Evolutionary conservation across 2,888 invertebrate species (phyloP).

Genomic region (Pinctada fucata): DNA sequence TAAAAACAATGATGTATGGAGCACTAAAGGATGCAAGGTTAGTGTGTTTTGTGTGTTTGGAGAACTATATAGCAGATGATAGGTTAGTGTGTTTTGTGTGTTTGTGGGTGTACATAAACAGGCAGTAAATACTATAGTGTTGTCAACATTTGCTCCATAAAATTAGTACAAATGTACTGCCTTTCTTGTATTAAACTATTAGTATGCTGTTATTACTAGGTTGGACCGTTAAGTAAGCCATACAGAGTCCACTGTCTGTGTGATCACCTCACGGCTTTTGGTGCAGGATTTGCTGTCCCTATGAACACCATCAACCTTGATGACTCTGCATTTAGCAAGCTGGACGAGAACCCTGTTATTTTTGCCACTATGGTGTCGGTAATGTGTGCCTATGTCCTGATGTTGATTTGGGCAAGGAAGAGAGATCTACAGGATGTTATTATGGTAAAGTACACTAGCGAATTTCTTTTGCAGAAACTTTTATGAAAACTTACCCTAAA

Average conservation of each 20-base stretch:
- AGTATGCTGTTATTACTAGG: slow-evolving; percentile 30
- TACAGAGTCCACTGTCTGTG: slow-evolving; percentile 53
- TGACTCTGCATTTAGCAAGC: slow-evolving; percentile 62
- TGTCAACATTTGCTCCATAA: too few relatives aligned
- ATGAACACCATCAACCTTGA: slow-evolving; percentile 76
- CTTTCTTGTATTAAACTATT: too few relatives aligned
- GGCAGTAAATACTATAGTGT: slow-evolving; percentile 36
- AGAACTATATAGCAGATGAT: slow-evolving; percentile 4
- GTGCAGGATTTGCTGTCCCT: slow-evolving; percentile 68
- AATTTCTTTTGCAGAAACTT: too few relatives aligned
- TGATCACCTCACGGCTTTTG: slow-evolving; percentile 54
- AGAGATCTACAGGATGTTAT: slow-evolving; percentile 67
- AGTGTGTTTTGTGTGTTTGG: not conserved
- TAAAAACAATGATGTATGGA: slow-evolving; percentile 39
- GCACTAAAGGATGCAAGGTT: slow-evolving; percentile 45
- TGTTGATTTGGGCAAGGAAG: slow-evolving; percentile 70
- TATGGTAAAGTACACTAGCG: slow-evolving; percentile 47
- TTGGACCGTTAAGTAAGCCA: slow-evolving; percentile 52
- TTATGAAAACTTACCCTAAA: not conserved
- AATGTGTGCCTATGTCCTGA: slow-evolving; percentile 62
- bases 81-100: too few relatives aligned
- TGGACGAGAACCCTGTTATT: slow-evolving; percentile 74
- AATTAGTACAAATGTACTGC: too few relatives aligned
- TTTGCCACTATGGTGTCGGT: slow-evolving; percentile 72
- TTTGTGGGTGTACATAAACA: slow-evolving; percentile 24